Evolutionary conservation across 2,113 vertebrate genomes (phyloP).

Genomic region (Epinephelus moara): DNA sequence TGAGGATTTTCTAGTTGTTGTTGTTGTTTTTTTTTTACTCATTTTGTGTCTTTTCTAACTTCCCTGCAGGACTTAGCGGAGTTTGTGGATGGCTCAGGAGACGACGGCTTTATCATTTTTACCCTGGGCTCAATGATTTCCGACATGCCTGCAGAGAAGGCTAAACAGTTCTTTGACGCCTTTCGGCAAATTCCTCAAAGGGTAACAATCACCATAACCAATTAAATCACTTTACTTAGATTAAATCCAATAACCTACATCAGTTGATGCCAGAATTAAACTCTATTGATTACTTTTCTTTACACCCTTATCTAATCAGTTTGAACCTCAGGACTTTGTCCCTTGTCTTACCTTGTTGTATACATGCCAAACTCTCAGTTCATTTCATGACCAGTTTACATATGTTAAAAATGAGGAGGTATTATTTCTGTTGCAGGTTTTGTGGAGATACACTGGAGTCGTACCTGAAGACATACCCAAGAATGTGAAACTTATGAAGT

Average conservation of each 20-base stretch:
- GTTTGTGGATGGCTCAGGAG: slow-evolving; percentile 92
- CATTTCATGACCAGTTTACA: not conserved
- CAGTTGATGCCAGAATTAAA: not conserved
- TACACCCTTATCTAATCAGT: not conserved
- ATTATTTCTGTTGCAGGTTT: slow-evolving; percentile 84
- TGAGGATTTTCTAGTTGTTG: not conserved
- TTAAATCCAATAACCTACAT: not conserved
- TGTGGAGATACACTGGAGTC: slow-evolving; percentile 92
- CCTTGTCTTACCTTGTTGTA: not conserved
- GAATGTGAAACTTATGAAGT: slow-evolving; percentile 92
- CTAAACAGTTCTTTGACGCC: slow-evolving; percentile 88
- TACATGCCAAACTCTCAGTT: not conserved
- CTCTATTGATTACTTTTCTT: not conserved
- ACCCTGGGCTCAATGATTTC: slow-evolving; percentile 95
- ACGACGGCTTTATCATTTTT: slow-evolving; percentile 94
- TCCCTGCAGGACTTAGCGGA: slow-evolving; percentile 90
- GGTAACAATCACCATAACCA: slow-evolving; percentile 75
- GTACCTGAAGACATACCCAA: slow-evolving; percentile 84
- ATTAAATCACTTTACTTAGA: not conserved
- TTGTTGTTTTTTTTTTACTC: not conserved
- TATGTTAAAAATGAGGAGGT: not conserved
- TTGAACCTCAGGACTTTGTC: slow-evolving; percentile 27
- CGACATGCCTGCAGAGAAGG: slow-evolving; percentile 87
- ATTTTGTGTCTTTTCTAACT: slow-evolving; percentile 1
- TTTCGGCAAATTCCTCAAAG: slow-evolving; percentile 92